These are phyloP conservation scores for Rambutsinella grinnellia DNA, from an alignment of 2,888 invertebrate genomes.

Conservation along the genomic window DNA sequence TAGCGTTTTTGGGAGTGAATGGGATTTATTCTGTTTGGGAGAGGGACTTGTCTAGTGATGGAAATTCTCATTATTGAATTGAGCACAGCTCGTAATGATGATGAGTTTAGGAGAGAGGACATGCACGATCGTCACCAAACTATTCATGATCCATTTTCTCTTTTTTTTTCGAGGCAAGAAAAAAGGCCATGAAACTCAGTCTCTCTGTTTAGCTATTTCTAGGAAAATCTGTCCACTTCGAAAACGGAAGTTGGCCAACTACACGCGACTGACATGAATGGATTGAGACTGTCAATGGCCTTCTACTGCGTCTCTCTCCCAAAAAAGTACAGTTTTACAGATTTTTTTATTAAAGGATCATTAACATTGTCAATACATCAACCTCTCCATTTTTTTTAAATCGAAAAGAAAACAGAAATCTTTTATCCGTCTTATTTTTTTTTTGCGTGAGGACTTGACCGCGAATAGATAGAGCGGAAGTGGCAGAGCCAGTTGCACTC, in stretches of 20 bases:
- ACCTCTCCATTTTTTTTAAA: no score
- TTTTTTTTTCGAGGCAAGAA: slow-evolving; percentile 29
- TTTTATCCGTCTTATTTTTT: no score
- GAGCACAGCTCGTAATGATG: neutral
- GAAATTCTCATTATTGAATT: neutral
- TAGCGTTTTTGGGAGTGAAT: neutral
- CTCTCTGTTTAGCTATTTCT: slow-evolving; percentile 1
- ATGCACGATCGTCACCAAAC: slow-evolving; percentile 42
- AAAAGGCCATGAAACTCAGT: slow-evolving; percentile 37
- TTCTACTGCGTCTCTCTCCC: slow-evolving; percentile 29
- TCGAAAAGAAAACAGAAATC: no score
- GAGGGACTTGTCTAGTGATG: neutral
- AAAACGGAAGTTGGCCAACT: slow-evolving; percentile 5
- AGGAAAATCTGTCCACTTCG: slow-evolving; percentile 7
- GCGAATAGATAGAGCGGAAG: no score
- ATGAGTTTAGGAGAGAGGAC: slow-evolving; percentile 43
- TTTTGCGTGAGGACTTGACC: no score
- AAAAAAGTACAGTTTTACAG: neutral
- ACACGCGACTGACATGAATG: neutral
- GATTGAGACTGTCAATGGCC: slow-evolving; percentile 47
- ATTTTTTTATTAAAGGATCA: no score
- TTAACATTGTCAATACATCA: no score
- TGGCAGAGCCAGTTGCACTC: no score
- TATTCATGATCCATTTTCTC: slow-evolving; percentile 12
- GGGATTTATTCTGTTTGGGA: neutral